Evolutionary conservation across 2,888 invertebrate genomes (phyloP).

Genomic region (Druceiella hillmani): DNA sequence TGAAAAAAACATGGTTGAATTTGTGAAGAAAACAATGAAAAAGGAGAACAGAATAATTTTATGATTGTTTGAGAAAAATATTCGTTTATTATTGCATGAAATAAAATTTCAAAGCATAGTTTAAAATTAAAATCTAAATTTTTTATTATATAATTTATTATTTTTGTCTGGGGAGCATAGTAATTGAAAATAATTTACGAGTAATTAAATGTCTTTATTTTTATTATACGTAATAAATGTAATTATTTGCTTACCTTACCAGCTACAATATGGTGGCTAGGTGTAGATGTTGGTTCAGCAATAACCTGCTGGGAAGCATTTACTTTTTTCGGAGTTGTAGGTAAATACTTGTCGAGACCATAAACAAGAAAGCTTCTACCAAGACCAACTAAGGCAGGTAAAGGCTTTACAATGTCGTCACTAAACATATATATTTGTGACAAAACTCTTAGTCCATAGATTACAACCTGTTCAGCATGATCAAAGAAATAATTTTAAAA

Average conservation of each 20-base stretch:
- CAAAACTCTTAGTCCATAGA: constrained; percentile 40
- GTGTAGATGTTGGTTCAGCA: constrained; percentile 38
- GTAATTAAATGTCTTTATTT: not conserved
- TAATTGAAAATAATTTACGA: constrained; percentile 5
- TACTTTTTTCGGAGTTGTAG: constrained; percentile 46
- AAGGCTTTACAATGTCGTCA: constrained; percentile 27
- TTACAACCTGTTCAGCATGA: constrained; percentile 52
- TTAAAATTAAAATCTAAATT: not conserved
- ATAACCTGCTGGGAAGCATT: constrained; percentile 57
- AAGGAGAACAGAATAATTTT: no score
- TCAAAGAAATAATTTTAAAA: no score
- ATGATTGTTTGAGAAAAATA: no score
- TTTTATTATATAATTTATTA: constrained; percentile 3
- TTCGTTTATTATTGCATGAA: no score
- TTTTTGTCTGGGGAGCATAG: constrained; percentile 11
- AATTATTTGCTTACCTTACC: constrained; percentile 47
- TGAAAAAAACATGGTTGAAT: no score
- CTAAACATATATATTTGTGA: constrained; percentile 41
- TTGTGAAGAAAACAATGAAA: no score
- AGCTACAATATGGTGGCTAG: constrained; percentile 43
- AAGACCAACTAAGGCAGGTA: constrained; percentile 54
- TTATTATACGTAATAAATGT: not conserved
- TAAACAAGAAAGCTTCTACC: constrained; percentile 52
- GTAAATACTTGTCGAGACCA: constrained; percentile 37
- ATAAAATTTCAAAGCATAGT: constrained; percentile 3